Evolutionary conservation across 2,797 vertebrate species (phyloP).

Genomic region (Periophthalmus magnuspinnatus): DNA sequence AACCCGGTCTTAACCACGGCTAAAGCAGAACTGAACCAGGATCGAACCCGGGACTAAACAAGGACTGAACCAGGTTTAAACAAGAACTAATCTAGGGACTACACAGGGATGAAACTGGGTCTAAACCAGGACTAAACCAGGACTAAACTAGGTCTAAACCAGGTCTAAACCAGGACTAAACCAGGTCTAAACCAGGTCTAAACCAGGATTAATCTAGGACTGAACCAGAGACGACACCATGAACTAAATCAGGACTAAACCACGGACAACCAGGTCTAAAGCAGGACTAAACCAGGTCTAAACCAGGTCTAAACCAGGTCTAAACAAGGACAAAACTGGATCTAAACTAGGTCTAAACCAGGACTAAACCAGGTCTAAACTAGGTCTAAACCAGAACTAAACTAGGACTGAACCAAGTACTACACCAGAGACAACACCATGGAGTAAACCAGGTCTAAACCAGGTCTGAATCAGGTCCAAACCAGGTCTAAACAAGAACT

Average conservation of each 20-base stretch:
- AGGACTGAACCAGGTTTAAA: no score
- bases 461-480: no score
- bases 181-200: background rate
- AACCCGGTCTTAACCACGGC: no score
- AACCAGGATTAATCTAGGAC: background rate
- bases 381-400: background rate
- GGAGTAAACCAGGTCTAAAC: background rate
- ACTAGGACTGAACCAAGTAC: background rate
- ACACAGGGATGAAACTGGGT: no score
- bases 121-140: no score
- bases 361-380: background rate
- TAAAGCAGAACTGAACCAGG: no score
- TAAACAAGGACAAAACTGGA: background rate
- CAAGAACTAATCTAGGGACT: no score
- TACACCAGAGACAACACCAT: no score
- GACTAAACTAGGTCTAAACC: background rate
- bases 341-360: constrained; percentile 14
- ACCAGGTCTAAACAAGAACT: no score
- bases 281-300: background rate
- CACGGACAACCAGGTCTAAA: background rate
- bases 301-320: constrained; percentile 13
- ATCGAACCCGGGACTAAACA: no score
- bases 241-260: background rate
- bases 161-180: background rate
- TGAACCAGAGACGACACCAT: background rate